Evolutionary conservation across 30 jellyfish, hydroid and myxozoan species (phyloP), one percentile per base, ranked within the genome.

Genomic region (Cassiopea xamachana): DNA sequence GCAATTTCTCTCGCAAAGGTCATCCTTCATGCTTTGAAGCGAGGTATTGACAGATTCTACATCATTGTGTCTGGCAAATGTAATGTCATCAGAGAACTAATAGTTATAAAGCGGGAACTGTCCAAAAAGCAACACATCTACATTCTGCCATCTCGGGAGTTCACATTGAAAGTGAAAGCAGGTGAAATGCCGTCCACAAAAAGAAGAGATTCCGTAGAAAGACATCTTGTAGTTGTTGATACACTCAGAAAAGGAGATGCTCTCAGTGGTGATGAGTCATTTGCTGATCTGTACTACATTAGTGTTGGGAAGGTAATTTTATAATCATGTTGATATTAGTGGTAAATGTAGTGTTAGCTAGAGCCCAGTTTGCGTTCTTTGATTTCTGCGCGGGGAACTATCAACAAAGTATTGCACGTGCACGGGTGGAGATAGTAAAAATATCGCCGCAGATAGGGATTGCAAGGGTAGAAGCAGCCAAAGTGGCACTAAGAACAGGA

Each of bases 31-130:
- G 87, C 79, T 7, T 43, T 49, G 62, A 75, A 77, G 85, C 87
- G n/a, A 46, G 58, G 74, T 16, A 78, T 92, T 7, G 98, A 94
- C 61, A 62, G 97, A 64, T 87, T 94, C n/a, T 94, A 49, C 51
- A 71, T 94, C 77, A 81, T 94, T 9, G 92, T 85, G 14, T 89
- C 97, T 46, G 98, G 98, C 8, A 43, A 80, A 12, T 94, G 98
- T 60, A 82, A 86, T 16, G 89, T 94, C 45, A 94, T 89, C 60
- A 89, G 97, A 60, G 89, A 90, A 58, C 80, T 94, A 47, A 58
- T 80, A 4, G 87, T 92, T 1, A 75, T 86, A 16, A 92, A 78
- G 64, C 80, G 92, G 58, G 89, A 75, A 13, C 17, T 87, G 17
- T 79, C 92, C 9, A 77, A 82, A 46, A 87, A 81, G 55, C 87